Base-by-base conservation (phyloP, 2,888 invertebrate genomes). In the Eilema griseolum region DNA sequence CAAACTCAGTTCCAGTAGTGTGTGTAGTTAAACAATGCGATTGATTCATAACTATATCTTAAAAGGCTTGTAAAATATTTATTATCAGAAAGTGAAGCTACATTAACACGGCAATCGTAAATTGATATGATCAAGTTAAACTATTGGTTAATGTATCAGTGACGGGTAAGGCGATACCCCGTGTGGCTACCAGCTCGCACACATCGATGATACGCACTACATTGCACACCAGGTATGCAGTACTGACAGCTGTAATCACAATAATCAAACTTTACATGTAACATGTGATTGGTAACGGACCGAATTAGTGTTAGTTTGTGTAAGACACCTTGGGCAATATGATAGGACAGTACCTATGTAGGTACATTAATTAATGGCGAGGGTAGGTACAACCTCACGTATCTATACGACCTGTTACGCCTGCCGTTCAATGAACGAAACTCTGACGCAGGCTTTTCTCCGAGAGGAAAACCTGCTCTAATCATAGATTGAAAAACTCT, bases 121-220 rank as follows among this genome's bases (percentile, higher is more conserved):
- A 85, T 76, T 81, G 93, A 94, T 93, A 91, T 89, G 88, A 86
- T 88, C 86, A 87, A 90, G 91, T 90, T 93, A 93, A 94, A 92
- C 93, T 94, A 93, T 94, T 93, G 94, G 94, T 93, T 90, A 93
- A 93, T 91, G 90, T 93, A 93, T 93, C 92, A 88, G 88, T 92
- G 89, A 88, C 93, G 83, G 77, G 93, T 93, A 92, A 94, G 85
- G 66, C 82, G 91, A 94, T 86, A 88, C 87, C 73, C 74, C 74
- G 80, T 88, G 91, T 84, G 89, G 91, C 92, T 90, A 90, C 92
- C 86, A 84, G 84, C 86, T 85, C 89, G 85, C 90, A 90, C 90
- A 86, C 88, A 87, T 84, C 78, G 73, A 60, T 74, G 79, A 62
- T 67, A 72, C 66, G 61, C 70, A 77, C 69, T 73, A 72, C 72